Evolutionary conservation across 2,797 vertebrate genomes (phyloP), one percentile per base, ranked within the genome.

Genomic region (Ctenosaura bakeri): DNA sequence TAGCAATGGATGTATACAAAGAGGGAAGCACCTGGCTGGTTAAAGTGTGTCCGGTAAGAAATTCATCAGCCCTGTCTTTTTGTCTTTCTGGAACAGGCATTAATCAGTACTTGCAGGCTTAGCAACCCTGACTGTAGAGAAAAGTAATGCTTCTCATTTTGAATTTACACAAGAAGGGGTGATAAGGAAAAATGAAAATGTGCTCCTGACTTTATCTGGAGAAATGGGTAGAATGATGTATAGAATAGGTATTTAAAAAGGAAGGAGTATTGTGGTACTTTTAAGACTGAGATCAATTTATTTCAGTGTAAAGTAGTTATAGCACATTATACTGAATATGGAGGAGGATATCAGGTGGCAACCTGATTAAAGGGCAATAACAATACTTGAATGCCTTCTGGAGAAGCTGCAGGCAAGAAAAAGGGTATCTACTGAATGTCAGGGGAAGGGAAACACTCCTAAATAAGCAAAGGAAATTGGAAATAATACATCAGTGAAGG

Each of bases 1-100:
- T 98, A 93, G 98, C 98, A 32, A 88, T 98, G 94, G 69, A 88
- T 0, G 86, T 98, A 32, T 88, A 91, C 46, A 92, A 94, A 24
- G 56, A 94, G 1, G 81, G 80, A 0, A 94, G 81, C 22, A 90
- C 90, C 0, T 96, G 95, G 94, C 90, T 96, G 0, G 93, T 96
- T 20, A 96, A 90, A 54, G 95, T 97, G n/a, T 95, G 95, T 24
- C 94, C 94, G 91, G 96, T 96, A 93, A 94, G 95, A 29, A 88
- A 6, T 18, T 9, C 3, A 1, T 5, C 2, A 50, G 1, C 12
- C 20, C 88, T 89, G 14, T 76, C 5, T 50, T 35, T 86, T 35
- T 9, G 10, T 42, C 5, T 7, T 56, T 69, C 62, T 42, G 54
- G 18, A 50, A 46, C 18, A 66, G 10, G 20, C 22, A 10, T 9